These are phyloP conservation scores for Psittacula derbiana DNA, from an alignment of 2,797 vertebrate species.

Conservation along the genomic window DNA sequence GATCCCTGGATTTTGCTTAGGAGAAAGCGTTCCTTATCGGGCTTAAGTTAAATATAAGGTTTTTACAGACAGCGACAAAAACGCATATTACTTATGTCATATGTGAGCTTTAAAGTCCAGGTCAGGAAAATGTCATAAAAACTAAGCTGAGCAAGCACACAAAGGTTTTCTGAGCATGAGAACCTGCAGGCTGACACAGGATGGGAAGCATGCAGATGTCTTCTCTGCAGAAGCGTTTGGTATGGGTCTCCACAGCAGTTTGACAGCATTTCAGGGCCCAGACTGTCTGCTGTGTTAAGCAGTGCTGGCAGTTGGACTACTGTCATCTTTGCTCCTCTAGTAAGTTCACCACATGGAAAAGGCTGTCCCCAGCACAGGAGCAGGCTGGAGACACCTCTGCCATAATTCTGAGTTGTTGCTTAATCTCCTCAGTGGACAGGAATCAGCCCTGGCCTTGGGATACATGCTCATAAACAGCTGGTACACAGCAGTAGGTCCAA, in stretches of 20 bases:
- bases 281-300: background rate
- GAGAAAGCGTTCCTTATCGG: background rate
- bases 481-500: background rate
- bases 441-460: background rate
- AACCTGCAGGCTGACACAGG: background rate
- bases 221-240: background rate
- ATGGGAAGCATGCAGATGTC: background rate
- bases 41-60: background rate
- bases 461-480: background rate
- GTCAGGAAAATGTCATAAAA: background rate
- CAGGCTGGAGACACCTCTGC: background rate
- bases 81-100: background rate
- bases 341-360: background rate
- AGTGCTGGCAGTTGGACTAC: background rate
- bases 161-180: background rate
- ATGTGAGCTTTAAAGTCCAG: background rate
- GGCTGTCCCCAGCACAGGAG: background rate
- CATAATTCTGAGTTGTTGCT: background rate
- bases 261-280: background rate
- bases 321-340: background rate
- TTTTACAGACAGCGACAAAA: background rate
- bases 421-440: background rate
- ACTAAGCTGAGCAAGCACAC: background rate
- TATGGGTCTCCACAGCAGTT: background rate
- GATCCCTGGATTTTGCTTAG: background rate